Evolutionary conservation across 2,113 vertebrate genomes (phyloP).

Genomic region (Delphinapterus leucas): DNA sequence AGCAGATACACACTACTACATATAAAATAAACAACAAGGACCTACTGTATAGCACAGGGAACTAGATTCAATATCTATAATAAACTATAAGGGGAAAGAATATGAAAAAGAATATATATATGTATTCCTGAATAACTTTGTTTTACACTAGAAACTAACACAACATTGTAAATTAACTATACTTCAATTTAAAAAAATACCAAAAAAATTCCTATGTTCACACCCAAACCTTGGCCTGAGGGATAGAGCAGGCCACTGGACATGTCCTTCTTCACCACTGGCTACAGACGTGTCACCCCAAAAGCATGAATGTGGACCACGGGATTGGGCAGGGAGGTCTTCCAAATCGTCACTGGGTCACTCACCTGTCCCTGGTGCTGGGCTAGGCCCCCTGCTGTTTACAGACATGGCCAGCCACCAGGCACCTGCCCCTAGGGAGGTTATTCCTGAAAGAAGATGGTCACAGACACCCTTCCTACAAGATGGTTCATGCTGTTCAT

Average conservation of each 20-base stretch:
- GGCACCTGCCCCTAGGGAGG: background rate
- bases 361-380: background rate
- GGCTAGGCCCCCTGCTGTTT: background rate
- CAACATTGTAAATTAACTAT: background rate
- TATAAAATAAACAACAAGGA: fast-evolving
- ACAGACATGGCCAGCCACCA: too few species aligned
- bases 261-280: background rate
- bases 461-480: background rate
- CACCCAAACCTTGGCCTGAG: background rate
- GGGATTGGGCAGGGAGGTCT: fast-evolving
- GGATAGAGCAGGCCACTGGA: background rate
- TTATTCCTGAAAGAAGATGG: background rate
- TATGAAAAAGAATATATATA: background rate
- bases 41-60: background rate
- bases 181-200: background rate
- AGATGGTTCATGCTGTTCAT: background rate
- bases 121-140: fast-evolving
- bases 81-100: too few species aligned
- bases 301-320: background rate
- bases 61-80: fast-evolving
- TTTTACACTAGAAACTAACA: background rate
- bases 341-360: background rate
- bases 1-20: background rate
- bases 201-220: background rate
- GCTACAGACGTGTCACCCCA: background rate